A percentile compares a stretch with the other conserved stretches of the same genome.
Conservation (phyloP, 2,113 vertebrate species). For the Brachypteracias leptosomus region DNA sequence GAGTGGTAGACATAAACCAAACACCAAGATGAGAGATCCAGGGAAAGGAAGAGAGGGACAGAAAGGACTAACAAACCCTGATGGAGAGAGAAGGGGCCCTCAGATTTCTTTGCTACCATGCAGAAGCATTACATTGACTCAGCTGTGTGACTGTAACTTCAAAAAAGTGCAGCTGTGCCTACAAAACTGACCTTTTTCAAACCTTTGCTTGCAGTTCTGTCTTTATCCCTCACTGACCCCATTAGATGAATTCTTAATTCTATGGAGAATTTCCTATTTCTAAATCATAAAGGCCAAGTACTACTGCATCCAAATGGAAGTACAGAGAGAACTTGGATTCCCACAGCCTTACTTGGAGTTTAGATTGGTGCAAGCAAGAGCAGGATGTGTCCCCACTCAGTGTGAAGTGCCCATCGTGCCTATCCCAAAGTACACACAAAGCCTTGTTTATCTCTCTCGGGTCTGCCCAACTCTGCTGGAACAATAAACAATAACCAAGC, state of each 20-base stretch:
- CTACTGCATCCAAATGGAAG: constrained; percentile 1
- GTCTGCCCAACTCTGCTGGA: not conserved
- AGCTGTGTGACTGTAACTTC: not conserved
- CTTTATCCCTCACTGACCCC: constrained; percentile 23
- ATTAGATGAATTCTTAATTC: constrained; percentile 12
- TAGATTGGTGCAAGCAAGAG: not conserved
- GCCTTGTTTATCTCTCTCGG: constrained; percentile 14
- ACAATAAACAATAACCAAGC: constrained; percentile 57
- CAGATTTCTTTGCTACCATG: not conserved
- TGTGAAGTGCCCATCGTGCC: not conserved
- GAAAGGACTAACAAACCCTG: not conserved
- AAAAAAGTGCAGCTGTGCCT: constrained; percentile 47
- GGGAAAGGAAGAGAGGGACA: not conserved
- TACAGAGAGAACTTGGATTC: constrained; percentile 9
- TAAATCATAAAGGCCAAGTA: constrained; percentile 8
- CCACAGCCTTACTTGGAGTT: not conserved
- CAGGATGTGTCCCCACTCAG: not conserved
- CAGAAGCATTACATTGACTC: not conserved
- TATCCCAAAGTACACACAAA: constrained; percentile 10
- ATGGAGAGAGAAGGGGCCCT: not conserved
- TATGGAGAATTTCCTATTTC: constrained; percentile 36
- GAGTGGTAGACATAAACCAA: constrained; percentile 9
- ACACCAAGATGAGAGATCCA: not conserved
- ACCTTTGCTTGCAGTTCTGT: not conserved
- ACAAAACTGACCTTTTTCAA: constrained; percentile 42